Evolutionary conservation across 1,140 invertebrate species (phyloP), one percentile per base, ranked within the genome.

Genomic region (Drosophila carrolli): DNA sequence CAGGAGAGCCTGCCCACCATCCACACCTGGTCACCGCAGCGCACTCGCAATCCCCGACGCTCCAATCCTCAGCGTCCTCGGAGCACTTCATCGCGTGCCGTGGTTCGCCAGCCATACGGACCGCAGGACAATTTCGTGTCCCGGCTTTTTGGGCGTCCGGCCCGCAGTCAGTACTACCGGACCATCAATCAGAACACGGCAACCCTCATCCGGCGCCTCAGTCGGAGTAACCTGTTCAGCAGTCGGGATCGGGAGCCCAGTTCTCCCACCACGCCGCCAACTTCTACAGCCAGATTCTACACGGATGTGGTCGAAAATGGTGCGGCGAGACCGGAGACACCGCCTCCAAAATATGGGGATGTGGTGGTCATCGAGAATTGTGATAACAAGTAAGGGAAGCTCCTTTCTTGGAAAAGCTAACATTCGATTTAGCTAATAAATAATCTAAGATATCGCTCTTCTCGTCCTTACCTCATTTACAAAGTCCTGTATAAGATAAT

Each of bases 161-260:
- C 83, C 7, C 75, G 91, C 32, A 82, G 72, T 54, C 86, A 89
- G 56, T 91, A 91, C 60, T 92, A 92, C 79, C 86, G 90, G 11
- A 76, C 86, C 4, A 80, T 92, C 10, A 92, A 92, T 77, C 82
- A 91, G 60, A 92, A 92, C 29, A 91, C 91, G 13, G 90, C 91
- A 27, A 85, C 84, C 40, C 65, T 92, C 7, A 91, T 92, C 38
- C 70, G 91, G 47, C 86, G 90, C 1, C 53, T 92, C 32, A 92
- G 91, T 54, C 91, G 83, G 4, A 92, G 91, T 43, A 92, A 92
- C 68, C 62, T 92, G 3, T 90, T 92, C 40, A 89, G 56, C 27
- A 89, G 57, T 53, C 85, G 89, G 13, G 78, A 80, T 65, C 79
- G 86, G 27, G 82, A 83, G 40, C 63, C 68, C 1, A 67, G 29